phyloP scores from a whole-genome alignment of 2,113 vertebrate species.

The Columbina picui region DNA sequence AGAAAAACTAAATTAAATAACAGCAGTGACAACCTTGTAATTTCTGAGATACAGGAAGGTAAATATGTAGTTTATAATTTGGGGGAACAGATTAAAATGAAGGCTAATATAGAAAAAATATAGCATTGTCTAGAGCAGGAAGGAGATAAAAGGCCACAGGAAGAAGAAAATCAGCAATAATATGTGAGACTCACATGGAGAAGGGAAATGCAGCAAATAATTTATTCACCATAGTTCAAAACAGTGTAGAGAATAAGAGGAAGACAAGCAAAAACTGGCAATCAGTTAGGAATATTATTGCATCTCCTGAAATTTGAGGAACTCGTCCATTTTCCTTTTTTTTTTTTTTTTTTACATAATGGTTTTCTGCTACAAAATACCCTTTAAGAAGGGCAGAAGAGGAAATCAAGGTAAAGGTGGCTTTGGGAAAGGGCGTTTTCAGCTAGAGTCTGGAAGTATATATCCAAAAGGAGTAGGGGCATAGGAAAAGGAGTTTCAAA shows the following conservation, averaged over 20 bases:
- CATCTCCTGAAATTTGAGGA: not conserved
- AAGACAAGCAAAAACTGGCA: not conserved
- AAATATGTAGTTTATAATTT: not conserved
- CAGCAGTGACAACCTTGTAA: not conserved
- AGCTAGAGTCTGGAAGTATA: not conserved
- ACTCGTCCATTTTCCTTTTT: not conserved
- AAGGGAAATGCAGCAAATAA: not conserved
- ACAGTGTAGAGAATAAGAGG: not conserved
- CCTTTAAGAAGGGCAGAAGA: not conserved
- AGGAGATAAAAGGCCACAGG: not conserved
- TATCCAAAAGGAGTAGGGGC: not conserved
- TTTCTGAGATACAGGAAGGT: not conserved
- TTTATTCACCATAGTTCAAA: not conserved
- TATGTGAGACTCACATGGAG: accelerated
- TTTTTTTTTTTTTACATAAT: too few species aligned
- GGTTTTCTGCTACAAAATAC: not conserved
- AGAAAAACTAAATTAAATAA: not conserved
- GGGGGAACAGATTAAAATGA: not conserved
- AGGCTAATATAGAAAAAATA: not conserved
- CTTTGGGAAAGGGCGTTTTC: not conserved
- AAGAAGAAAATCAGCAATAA: not conserved
- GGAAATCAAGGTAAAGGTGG: not conserved
- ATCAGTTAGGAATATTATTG: not conserved
- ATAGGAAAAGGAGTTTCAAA: not conserved
- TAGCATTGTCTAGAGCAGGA: not conserved